A percentile compares a stretch with the other conserved stretches of the same genome.
Conservation (phyloP, 2,797 vertebrate species). For the Acanthurus tractus region DNA sequence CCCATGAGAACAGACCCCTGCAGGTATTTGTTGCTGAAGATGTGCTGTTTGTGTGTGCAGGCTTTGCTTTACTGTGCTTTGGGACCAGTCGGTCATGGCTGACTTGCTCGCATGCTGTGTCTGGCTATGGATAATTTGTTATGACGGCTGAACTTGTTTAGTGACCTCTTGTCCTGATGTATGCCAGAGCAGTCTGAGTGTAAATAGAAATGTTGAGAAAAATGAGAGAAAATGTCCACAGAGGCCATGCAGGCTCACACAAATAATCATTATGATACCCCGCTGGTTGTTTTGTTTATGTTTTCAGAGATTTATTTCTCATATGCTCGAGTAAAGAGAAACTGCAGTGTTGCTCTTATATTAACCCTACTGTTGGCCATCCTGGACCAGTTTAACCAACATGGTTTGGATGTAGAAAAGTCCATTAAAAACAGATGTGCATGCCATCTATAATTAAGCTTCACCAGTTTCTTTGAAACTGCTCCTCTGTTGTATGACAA, state of each 20-base stretch:
- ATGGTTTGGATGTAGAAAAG: constrained; percentile 27
- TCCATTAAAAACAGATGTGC: constrained; percentile 53
- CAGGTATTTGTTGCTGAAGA: constrained; percentile 52
- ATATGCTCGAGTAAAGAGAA: constrained; percentile 26
- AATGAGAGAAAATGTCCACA: constrained; percentile 50
- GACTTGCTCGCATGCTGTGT: constrained; percentile 51
- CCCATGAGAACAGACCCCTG: constrained; percentile 38
- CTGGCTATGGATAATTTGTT: constrained; percentile 69
- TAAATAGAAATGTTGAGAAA: constrained; percentile 72
- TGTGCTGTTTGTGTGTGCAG: constrained; percentile 35
- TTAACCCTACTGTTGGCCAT: constrained; percentile 19
- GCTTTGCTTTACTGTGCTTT: constrained; percentile 25
- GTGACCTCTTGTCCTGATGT: constrained; percentile 72
- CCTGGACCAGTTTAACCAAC: constrained; percentile 39
- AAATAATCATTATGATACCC: constrained; percentile 49
- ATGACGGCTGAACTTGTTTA: constrained; percentile 64
- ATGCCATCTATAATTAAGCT: constrained; percentile 13
- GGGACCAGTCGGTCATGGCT: constrained; percentile 29
- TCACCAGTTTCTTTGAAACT: neutral
- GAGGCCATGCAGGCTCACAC: constrained; percentile 52
- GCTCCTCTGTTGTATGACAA: constrained; percentile 16
- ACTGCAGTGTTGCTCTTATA: constrained; percentile 4
- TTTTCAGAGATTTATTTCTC: constrained; percentile 65
- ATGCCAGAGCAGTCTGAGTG: constrained; percentile 71
- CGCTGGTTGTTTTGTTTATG: constrained; percentile 47